Conservation (phyloP, 2,113 vertebrate species). For the Myrmecobius fasciatus region DNA sequence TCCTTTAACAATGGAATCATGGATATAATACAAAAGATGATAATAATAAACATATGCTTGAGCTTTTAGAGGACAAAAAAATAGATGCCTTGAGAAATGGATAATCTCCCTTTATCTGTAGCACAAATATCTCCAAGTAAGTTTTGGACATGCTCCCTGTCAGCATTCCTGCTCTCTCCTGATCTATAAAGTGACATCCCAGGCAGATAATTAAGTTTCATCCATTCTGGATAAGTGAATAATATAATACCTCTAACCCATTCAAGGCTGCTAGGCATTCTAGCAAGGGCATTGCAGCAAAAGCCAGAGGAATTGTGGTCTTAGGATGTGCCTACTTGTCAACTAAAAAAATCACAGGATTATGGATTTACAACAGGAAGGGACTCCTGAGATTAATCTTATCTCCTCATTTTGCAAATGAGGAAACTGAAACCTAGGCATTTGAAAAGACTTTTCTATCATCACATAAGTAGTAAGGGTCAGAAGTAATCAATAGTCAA, state of each 20-base stretch:
- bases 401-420: background rate
- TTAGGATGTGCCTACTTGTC: background rate
- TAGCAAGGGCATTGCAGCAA: background rate
- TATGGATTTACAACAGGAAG: background rate
- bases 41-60: constrained; percentile 25
- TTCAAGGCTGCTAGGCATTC: background rate
- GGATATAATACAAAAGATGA: background rate
- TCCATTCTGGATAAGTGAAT: background rate
- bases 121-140: background rate
- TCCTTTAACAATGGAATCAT: background rate
- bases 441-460: background rate
- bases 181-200: background rate
- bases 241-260: background rate
- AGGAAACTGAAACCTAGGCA: background rate
- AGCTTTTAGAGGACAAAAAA: constrained; percentile 26
- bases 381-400: background rate
- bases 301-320: background rate
- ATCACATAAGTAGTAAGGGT: background rate
- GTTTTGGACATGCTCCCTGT: background rate
- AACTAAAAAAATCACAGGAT: constrained; percentile 21
- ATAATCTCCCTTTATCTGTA: background rate
- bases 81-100: background rate
- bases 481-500: background rate
- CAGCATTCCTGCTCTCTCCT: constrained; percentile 5
- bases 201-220: background rate